Conservation (phyloP, 2,797 vertebrate genomes). For the Gymnoscopelus microlampas region DNA sequence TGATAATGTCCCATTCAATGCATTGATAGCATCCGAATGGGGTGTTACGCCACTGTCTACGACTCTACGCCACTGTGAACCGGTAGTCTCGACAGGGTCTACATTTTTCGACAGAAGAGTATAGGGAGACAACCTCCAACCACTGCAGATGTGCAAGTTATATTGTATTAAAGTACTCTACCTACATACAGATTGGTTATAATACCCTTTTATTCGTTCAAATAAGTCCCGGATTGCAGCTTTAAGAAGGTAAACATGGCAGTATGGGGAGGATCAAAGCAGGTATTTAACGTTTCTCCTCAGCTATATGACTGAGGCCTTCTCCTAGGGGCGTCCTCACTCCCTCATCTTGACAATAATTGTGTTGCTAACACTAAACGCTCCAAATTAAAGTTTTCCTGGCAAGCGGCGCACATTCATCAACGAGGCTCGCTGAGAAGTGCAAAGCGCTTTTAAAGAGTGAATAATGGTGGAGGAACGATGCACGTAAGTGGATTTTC, state of each 20-base stretch:
- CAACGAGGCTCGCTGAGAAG: conserved; percentile 63
- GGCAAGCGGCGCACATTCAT: conserved; percentile 68
- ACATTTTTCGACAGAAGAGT: too few species aligned
- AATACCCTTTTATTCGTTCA: too few species aligned
- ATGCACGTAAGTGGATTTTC: conserved; percentile 76
- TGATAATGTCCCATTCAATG: too few species aligned
- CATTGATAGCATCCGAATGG: too few species aligned
- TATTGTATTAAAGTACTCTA: too few species aligned
- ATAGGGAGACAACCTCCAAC: too few species aligned
- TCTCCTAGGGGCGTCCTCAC: conserved; percentile 44
- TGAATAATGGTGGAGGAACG: conserved; percentile 76
- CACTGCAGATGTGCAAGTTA: too few species aligned
- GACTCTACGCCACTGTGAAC: too few species aligned
- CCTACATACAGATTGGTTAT: too few species aligned
- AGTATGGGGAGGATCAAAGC: conserved; percentile 36
- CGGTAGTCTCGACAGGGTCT: too few species aligned
- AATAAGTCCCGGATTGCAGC: too few species aligned
- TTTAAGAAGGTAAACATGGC: background rate
- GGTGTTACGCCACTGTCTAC: too few species aligned
- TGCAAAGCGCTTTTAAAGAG: conserved; percentile 61
- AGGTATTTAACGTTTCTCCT: conserved; percentile 37
- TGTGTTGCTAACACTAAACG: conserved; percentile 15
- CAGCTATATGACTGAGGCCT: conserved; percentile 35
- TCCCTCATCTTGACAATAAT: conserved; percentile 47
- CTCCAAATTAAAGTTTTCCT: conserved; percentile 69